Evolutionary conservation across 2,797 vertebrate genomes (phyloP).

Genomic region (Myotis myotis): DNA sequence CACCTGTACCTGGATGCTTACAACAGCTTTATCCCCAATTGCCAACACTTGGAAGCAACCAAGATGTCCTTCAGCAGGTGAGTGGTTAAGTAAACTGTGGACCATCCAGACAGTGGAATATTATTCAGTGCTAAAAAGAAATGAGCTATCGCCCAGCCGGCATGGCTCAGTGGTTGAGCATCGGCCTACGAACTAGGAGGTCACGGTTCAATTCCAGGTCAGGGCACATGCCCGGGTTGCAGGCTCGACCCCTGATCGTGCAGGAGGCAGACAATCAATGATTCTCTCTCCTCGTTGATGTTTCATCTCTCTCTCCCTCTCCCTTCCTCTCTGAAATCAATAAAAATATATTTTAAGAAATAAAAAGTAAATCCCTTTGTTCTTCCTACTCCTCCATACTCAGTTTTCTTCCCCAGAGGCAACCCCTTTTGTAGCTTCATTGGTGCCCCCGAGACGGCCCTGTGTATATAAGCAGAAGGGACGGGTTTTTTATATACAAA

Average conservation of each 20-base stretch:
- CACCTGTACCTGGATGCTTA: not conserved
- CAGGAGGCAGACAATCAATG: too few species aligned
- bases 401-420: not conserved
- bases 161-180: too few species aligned
- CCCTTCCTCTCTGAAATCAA: too few species aligned
- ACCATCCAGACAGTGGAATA: not conserved
- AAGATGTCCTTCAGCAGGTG: not conserved
- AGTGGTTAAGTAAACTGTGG: not conserved
- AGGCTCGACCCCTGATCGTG: too few species aligned
- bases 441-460: not conserved
- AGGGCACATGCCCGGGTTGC: too few species aligned
- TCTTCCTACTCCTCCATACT: not conserved
- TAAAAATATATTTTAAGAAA: too few species aligned
- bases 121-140: not conserved
- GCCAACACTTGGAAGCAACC: not conserved
- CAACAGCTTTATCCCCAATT: not conserved
- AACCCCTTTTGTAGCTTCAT: not conserved
- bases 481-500: not conserved
- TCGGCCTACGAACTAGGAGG: too few species aligned
- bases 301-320: too few species aligned
- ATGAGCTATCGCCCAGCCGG: not conserved
- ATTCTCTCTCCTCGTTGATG: too few species aligned
- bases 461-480: not conserved
- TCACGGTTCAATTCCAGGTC: too few species aligned
- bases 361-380: not conserved